Percentiles rank a stretch among this genome's conserved stretches.
Conservation (phyloP, 2,888 invertebrate species). For the Ctena decussata region DNA sequence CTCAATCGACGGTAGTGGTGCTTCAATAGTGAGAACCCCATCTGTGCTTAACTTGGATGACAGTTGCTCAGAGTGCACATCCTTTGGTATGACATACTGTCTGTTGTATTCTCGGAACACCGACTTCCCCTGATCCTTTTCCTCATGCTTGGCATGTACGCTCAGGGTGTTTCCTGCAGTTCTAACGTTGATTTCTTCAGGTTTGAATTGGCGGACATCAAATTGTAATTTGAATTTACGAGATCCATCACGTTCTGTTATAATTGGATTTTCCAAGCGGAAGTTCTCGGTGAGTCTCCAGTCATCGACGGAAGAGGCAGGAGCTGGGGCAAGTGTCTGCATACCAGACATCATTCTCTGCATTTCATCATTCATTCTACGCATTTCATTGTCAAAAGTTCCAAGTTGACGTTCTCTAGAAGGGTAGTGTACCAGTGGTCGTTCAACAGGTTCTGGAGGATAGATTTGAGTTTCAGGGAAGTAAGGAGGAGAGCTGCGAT, state of each 20-base stretch:
- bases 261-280: conserved; percentile 79
- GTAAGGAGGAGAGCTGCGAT: not conserved
- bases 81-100: conserved; percentile 98
- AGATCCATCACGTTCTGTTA: conserved; percentile 91
- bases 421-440: conserved; percentile 52
- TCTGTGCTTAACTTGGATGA: conserved; percentile 98
- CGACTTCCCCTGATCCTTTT: conserved; percentile 98
- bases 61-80: conserved; percentile 98
- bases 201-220: conserved; percentile 98
- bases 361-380: conserved; percentile 65
- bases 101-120: conserved; percentile 99
- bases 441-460: conserved; percentile 29
- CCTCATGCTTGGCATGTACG: conserved; percentile 99
- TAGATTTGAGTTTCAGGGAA: conserved; percentile 2
- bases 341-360: conserved; percentile 60
- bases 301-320: conserved; percentile 60
- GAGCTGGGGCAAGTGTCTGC: conserved; percentile 39
- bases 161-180: conserved; percentile 98
- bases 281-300: conserved; percentile 75
- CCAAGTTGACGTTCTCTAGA: conserved; percentile 37
- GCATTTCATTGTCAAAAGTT: conserved; percentile 61
- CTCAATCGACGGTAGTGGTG: conserved; percentile 96
- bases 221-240: conserved; percentile 96
- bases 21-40: conserved; percentile 98
- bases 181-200: conserved; percentile 99